These are phyloP conservation scores for Sinocyclocheilus anshuiensis DNA, from an alignment of 2,113 vertebrate genomes.

Conservation along the genomic window DNA sequence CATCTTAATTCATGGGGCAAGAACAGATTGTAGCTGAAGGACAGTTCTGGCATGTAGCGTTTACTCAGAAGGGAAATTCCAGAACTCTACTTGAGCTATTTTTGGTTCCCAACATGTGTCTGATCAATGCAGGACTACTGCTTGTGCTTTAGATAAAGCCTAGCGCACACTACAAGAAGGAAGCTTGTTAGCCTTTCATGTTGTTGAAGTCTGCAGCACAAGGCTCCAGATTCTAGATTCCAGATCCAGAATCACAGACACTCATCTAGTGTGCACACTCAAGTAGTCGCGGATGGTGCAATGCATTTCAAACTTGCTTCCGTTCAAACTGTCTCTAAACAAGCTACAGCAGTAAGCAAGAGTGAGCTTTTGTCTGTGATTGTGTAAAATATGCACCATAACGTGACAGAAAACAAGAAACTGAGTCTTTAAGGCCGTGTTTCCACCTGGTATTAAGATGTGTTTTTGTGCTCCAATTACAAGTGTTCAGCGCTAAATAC, in stretches of 20 bases:
- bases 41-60: slow-evolving; percentile 38
- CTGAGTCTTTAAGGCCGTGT: not conserved
- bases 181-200: not conserved
- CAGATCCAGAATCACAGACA: not conserved
- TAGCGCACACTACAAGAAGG: not conserved
- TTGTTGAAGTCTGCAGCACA: not conserved
- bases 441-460: not conserved
- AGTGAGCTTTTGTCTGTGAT: not conserved
- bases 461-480: not conserved
- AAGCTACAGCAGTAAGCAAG: not conserved
- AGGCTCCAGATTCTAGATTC: slow-evolving; percentile 32
- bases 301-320: not conserved
- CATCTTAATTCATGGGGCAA: not conserved
- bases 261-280: not conserved
- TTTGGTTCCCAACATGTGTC: slow-evolving; percentile 41
- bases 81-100: slow-evolving; percentile 40
- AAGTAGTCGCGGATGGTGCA: not conserved
- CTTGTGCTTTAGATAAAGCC: not conserved
- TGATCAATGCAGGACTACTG: slow-evolving; percentile 34
- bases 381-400: not conserved
- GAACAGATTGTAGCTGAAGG: slow-evolving; percentile 40
- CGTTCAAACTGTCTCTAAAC: not conserved
- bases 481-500: not conserved
- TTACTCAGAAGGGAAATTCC: slow-evolving; percentile 50
- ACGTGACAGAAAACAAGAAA: not conserved